phyloP scores from a whole-genome alignment of 2,797 vertebrate species.

The Centroberyx gerrardi region DNA sequence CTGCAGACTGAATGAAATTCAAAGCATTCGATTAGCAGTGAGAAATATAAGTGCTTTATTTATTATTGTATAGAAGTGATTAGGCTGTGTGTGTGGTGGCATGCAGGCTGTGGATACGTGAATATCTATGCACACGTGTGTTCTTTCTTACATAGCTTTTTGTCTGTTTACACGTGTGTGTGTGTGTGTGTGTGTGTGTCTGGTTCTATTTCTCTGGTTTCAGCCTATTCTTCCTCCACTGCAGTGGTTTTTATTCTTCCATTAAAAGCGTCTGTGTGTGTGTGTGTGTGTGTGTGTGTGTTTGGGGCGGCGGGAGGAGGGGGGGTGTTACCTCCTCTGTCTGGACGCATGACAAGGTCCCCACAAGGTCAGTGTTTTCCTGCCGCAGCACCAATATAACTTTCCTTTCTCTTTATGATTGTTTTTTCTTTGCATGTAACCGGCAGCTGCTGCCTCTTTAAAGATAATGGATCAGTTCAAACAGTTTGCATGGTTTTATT shows the following conservation, averaged over 20 bases:
- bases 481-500: neutral
- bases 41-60: constrained; percentile 29
- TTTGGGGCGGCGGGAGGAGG: no score
- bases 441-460: neutral
- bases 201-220: constrained; percentile 30
- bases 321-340: neutral
- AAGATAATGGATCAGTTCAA: constrained; percentile 11
- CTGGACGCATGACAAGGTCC: neutral
- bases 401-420: constrained; percentile 10
- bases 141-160: neutral
- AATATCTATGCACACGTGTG: neutral
- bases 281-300: neutral
- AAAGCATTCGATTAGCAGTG: constrained; percentile 33
- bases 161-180: neutral
- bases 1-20: constrained; percentile 39
- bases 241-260: constrained; percentile 7
- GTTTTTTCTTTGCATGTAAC: constrained; percentile 1
- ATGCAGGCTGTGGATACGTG: neutral
- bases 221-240: constrained; percentile 37
- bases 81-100: neutral
- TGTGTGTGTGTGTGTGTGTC: constrained; percentile 25
- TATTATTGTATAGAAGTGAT: neutral
- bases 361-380: neutral
- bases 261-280: constrained; percentile 15
- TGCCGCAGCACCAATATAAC: no score